A percentile compares a stretch with the other conserved stretches of the same genome.
phyloP scores from a whole-genome alignment of 2,113 vertebrate genomes.

The Sinocyclocheilus anshuiensis region DNA sequence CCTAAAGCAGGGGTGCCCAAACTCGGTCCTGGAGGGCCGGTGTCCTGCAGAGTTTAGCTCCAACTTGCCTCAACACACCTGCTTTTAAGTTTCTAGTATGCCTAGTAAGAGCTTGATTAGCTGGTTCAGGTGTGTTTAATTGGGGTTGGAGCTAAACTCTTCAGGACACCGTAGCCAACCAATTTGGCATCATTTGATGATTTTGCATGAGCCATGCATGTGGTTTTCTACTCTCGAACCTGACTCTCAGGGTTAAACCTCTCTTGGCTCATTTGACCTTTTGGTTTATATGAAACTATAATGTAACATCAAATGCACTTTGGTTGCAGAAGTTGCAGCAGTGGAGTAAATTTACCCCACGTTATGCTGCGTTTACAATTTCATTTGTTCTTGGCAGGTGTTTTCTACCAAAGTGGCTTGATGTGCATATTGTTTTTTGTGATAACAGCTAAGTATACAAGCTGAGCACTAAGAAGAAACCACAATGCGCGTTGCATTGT shows the following conservation, averaged over 20 bases:
- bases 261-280: not conserved
- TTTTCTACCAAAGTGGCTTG: conserved; percentile 23
- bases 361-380: not conserved
- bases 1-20: too few species aligned
- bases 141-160: too few species aligned
- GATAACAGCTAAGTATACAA: conserved; percentile 2
- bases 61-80: too few species aligned
- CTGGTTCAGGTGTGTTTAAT: too few species aligned
- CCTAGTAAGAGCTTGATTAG: too few species aligned
- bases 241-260: not conserved
- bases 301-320: conserved; percentile 1
- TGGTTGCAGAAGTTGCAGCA: conserved; percentile 10
- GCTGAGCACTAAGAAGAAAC: not conserved
- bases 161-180: too few species aligned
- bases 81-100: too few species aligned
- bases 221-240: not conserved
- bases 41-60: too few species aligned
- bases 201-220: not conserved
- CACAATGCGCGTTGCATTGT: not conserved
- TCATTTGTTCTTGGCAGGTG: conserved; percentile 18
- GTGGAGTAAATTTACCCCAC: not conserved
- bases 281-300: conserved; percentile 12
- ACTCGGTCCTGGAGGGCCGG: too few species aligned
- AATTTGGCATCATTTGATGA: not conserved
- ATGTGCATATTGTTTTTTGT: conserved; percentile 11